Percentiles rank a stretch among this genome's conserved stretches.
These are phyloP conservation scores for Psylliodes chrysocephalus DNA, from an alignment of 2,888 invertebrate species.

Conservation along the genomic window DNA sequence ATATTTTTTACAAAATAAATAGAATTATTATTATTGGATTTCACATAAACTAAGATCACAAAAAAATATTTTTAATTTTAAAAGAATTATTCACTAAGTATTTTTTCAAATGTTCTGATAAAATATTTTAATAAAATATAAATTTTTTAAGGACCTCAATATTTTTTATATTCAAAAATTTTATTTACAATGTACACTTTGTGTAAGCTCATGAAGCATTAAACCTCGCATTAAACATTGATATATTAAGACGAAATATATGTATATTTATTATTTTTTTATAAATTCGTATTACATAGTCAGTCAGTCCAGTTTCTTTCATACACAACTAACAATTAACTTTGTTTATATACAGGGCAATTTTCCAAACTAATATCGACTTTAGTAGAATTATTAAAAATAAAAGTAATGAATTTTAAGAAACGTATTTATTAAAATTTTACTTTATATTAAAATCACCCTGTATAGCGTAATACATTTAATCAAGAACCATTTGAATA, in stretches of 20 bases:
- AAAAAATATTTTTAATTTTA: too few species aligned
- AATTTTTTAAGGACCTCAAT: neutral
- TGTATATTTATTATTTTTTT: conserved; percentile 40
- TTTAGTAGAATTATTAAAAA: neutral
- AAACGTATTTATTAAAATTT: neutral
- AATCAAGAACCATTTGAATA: conserved; percentile 27
- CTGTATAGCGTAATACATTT: conserved; percentile 12
- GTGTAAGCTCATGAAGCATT: conserved; percentile 60
- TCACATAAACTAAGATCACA: too few species aligned
- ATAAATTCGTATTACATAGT: conserved; percentile 54
- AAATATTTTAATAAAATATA: too few species aligned
- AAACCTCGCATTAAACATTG: conserved; percentile 61
- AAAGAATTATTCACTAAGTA: too few species aligned
- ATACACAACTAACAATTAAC: conserved; percentile 52
- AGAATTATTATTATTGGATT: too few species aligned
- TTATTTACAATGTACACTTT: conserved; percentile 53
- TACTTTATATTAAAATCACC: neutral
- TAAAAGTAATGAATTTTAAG: neutral
- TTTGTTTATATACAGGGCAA: conserved; percentile 29
- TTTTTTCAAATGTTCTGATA: too few species aligned
- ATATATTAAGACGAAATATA: conserved; percentile 56
- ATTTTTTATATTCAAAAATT: conserved; percentile 1
- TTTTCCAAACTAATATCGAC: neutral
- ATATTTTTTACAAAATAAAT: too few species aligned
- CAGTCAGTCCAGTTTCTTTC: conserved; percentile 52